Percentiles rank a stretch among this genome's conserved stretches.
Evolutionary conservation across 1,140 invertebrate species (phyloP).

Genomic region (Proales similis): DNA sequence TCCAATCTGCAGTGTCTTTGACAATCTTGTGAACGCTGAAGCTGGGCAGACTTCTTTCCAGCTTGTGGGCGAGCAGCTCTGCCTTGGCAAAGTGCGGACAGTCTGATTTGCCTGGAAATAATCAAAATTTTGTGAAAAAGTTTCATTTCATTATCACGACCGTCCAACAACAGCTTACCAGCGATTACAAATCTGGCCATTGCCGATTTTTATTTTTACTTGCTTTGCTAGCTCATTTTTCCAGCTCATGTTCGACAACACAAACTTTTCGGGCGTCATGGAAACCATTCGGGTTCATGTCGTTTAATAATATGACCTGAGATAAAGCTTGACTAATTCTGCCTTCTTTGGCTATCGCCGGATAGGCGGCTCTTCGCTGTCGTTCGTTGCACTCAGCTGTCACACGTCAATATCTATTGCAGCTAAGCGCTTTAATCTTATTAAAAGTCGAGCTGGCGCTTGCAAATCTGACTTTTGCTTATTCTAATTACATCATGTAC

Average conservation of each 20-base stretch:
- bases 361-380: too few species aligned
- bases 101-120: constrained; percentile 44
- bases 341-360: too few species aligned
- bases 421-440: too few species aligned
- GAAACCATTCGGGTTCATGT: neutral
- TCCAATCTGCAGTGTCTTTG: constrained; percentile 41
- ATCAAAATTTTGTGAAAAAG: constrained; percentile 1
- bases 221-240: neutral
- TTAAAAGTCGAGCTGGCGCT: too few species aligned
- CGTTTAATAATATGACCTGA: neutral
- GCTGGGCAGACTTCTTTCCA: constrained; percentile 46
- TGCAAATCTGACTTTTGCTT: too few species aligned
- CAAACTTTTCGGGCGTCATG: constrained; percentile 9
- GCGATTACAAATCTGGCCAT: constrained; percentile 38
- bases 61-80: constrained; percentile 49
- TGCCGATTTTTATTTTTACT: neutral
- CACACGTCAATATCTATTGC: too few species aligned
- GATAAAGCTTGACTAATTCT: too few species aligned
- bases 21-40: constrained; percentile 52
- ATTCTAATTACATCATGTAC: too few species aligned
- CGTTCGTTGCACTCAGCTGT: too few species aligned
- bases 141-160: neutral
- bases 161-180: constrained; percentile 6
- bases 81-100: constrained; percentile 51
- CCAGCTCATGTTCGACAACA: constrained; percentile 14